These are phyloP conservation scores for Macaria liturata DNA, from an alignment of 2,888 invertebrate species.

Conservation along the genomic window DNA sequence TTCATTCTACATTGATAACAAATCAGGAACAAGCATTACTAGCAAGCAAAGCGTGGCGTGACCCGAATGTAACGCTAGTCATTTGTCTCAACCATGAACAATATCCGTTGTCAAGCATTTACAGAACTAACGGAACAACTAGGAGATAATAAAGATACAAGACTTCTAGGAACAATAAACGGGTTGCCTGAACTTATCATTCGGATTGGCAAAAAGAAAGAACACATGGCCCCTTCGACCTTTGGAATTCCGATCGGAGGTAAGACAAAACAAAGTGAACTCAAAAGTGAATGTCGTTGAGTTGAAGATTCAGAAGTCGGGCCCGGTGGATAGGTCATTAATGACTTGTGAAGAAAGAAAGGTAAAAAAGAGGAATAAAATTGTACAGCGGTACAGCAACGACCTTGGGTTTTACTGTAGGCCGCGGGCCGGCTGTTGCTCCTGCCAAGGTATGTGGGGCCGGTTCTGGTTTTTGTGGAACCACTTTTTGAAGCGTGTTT, in stretches of 20 bases:
- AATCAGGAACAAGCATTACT: conserved; percentile 4
- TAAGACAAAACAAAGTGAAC: conserved; percentile 27
- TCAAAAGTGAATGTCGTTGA: conserved; percentile 33
- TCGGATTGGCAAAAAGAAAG: conserved; percentile 68
- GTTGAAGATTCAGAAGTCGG: conserved; percentile 35
- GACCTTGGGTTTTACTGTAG: conserved; percentile 79
- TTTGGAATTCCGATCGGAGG: conserved; percentile 64
- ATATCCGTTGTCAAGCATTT: conserved; percentile 8
- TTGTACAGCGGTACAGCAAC: conserved; percentile 74
- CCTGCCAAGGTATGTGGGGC: conserved; percentile 54
- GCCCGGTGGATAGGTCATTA: conserved; percentile 47
- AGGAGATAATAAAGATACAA: conserved; percentile 39
- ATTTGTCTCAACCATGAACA: conserved; percentile 12
- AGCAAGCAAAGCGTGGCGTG: conserved; percentile 8
- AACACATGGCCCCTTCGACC: conserved; percentile 72
- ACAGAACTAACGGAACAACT: conserved; percentile 34
- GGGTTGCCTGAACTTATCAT: conserved; percentile 57
- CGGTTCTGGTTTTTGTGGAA: conserved; percentile 69
- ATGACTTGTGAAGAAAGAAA: conserved; percentile 59
- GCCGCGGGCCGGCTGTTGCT: conserved; percentile 75
- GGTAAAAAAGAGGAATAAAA: conserved; percentile 68
- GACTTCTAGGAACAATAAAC: conserved; percentile 46
- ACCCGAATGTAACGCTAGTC: conserved; percentile 6
- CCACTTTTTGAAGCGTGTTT: conserved; percentile 57
- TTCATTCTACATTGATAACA: conserved; percentile 5